A percentile compares a stretch with the other conserved stretches of the same genome.
Conservation (phyloP, 2,113 vertebrate species). For the Lepus europaeus region DNA sequence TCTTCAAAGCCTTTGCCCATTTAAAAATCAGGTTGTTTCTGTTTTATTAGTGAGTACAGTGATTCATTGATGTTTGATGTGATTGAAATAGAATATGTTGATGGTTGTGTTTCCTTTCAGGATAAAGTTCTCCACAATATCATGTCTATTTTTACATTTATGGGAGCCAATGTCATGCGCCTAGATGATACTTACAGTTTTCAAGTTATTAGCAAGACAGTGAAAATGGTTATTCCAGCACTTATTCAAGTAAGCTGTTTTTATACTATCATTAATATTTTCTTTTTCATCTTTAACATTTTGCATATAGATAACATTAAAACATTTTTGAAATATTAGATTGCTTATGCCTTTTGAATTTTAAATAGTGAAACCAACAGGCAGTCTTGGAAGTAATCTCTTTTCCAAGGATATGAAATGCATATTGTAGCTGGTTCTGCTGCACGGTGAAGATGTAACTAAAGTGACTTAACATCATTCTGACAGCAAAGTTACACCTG, state of each 20-base stretch:
- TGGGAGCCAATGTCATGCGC: slow-evolving; percentile 97
- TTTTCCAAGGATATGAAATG: not conserved
- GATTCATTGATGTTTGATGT: slow-evolving; percentile 35
- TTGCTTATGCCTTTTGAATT: not conserved
- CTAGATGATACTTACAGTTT: slow-evolving; percentile 98
- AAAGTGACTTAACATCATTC: not conserved
- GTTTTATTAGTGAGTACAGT: not conserved
- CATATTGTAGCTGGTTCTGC: not conserved
- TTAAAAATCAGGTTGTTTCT: slow-evolving; percentile 11
- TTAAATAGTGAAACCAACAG: not conserved
- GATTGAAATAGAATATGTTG: slow-evolving; percentile 58
- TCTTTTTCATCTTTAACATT: not conserved
- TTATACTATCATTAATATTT: not conserved
- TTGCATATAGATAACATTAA: not conserved
- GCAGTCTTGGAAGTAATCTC: not conserved
- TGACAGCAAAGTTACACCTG: not conserved
- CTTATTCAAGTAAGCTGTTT: slow-evolving; percentile 92
- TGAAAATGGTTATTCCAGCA: slow-evolving; percentile 96
- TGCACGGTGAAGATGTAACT: not conserved
- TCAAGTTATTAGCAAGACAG: slow-evolving; percentile 96
- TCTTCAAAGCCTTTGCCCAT: not conserved
- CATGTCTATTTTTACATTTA: slow-evolving; percentile 99
- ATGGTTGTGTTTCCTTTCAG: slow-evolving; percentile 85
- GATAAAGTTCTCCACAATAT: slow-evolving; percentile 99
- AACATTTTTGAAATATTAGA: slow-evolving; percentile 6